Evolutionary conservation across 2,888 invertebrate genomes (phyloP).

Genomic region (Microctonus aethiopoides): DNA sequence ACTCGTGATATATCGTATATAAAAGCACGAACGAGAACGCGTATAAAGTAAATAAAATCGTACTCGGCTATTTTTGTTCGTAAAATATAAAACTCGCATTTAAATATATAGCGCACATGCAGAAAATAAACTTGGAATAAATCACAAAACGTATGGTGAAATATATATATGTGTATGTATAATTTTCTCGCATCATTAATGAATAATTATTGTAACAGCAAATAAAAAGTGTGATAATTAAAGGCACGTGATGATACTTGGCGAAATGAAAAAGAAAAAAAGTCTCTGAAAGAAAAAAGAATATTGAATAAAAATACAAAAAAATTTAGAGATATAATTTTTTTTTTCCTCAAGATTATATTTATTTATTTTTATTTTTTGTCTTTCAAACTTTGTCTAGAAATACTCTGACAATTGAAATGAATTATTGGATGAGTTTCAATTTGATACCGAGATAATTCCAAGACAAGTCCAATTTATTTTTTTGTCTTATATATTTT

Average conservation of each 20-base stretch:
- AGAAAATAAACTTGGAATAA: not conserved
- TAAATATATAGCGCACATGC: not conserved
- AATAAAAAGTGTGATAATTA: constrained; percentile 10
- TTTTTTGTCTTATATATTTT: not conserved
- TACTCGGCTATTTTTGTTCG: not conserved
- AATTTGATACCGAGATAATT: not conserved
- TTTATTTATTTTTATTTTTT: not conserved
- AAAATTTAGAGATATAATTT: too few species aligned
- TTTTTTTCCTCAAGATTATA: not conserved
- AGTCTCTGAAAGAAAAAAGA: not conserved
- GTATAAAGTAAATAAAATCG: not conserved
- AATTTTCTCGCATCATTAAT: too few species aligned
- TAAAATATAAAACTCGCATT: not conserved
- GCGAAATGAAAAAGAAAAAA: not conserved
- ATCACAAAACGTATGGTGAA: not conserved
- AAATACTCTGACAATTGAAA: not conserved
- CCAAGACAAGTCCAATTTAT: not conserved
- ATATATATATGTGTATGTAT: not conserved
- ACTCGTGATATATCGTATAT: not conserved
- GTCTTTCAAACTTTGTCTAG: not conserved
- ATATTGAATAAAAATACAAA: not conserved
- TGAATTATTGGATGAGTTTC: not conserved
- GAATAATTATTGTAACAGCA: not conserved
- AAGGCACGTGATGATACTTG: constrained; percentile 1
- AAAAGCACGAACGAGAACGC: not conserved